Evolutionary conservation across 2,888 invertebrate genomes (phyloP).

Genomic region (Drosophila formosana): DNA sequence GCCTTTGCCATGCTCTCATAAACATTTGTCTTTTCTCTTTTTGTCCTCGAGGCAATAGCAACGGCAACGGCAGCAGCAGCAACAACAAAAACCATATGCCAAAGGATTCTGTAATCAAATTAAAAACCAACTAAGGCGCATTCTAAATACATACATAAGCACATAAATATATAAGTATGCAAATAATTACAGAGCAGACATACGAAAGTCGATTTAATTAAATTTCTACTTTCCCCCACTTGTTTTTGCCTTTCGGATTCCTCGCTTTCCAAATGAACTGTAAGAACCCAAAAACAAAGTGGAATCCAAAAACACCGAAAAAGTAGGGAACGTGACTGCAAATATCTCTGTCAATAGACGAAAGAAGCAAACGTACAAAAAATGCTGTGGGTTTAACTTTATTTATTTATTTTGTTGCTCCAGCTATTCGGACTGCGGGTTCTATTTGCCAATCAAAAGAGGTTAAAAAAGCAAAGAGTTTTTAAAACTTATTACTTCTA

Average conservation of each 20-base stretch:
- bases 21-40: conserved; percentile 52
- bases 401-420: conserved; percentile 21
- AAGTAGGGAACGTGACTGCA: conserved; percentile 19
- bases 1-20: conserved; percentile 31
- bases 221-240: conserved; percentile 39
- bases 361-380: neutral
- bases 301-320: conserved; percentile 26
- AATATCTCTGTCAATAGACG: conserved; percentile 52
- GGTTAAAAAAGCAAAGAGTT: neutral
- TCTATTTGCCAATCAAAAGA: conserved; percentile 23
- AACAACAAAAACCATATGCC: conserved; percentile 57
- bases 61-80: neutral
- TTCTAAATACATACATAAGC: conserved; percentile 38
- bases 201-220: conserved; percentile 68
- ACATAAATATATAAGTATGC: conserved; percentile 41
- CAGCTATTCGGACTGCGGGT: conserved; percentile 5
- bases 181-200: conserved; percentile 25
- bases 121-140: conserved; percentile 55
- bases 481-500: conserved; percentile 7
- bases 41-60: neutral
- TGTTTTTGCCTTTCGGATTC: conserved; percentile 4
- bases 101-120: conserved; percentile 70
- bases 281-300: conserved; percentile 20
- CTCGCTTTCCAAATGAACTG: conserved; percentile 60
- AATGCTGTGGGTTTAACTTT: conserved; percentile 25